A percentile compares a stretch with the other conserved stretches of the same genome.
Evolutionary conservation across 1,140 invertebrate genomes (phyloP).

Genomic region (Dryas iulia): DNA sequence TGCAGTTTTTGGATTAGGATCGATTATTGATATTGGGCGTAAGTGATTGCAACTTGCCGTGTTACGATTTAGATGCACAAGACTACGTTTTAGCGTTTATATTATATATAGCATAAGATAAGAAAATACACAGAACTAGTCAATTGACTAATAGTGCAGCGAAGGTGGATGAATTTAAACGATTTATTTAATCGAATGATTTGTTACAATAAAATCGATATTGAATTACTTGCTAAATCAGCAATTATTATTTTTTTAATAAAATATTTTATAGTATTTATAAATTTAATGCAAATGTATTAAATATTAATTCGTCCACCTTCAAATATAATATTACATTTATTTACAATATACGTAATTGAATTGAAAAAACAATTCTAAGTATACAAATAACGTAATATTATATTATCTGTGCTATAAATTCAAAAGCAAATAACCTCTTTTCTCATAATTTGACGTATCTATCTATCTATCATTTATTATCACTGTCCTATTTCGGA

Average conservation of each 20-base stretch:
- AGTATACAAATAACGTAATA: not conserved
- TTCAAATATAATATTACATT: not conserved
- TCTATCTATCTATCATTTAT: not conserved
- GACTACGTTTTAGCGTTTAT: constrained; percentile 41
- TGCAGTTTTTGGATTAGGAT: too few species aligned
- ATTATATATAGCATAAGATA: constrained; percentile 33
- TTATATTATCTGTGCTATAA: not conserved
- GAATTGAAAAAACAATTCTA: not conserved
- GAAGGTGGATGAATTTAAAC: not conserved
- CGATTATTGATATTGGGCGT: too few species aligned
- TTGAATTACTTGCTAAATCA: too few species aligned
- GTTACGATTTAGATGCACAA: constrained; percentile 58
- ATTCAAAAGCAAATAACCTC: not conserved
- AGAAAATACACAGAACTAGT: constrained; percentile 48
- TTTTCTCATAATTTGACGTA: not conserved
- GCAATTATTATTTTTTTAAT: not conserved
- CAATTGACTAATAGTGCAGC: constrained; percentile 42
- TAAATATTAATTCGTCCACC: not conserved
- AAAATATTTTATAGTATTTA: not conserved
- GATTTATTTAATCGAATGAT: not conserved
- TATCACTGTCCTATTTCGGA: not conserved
- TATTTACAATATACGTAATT: not conserved
- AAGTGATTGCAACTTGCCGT: constrained; percentile 19
- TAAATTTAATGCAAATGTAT: not conserved
- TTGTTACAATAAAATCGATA: not conserved